These are phyloP conservation scores for Pteronura brasiliensis DNA, from an alignment of 2,113 vertebrate species.

Conservation along the genomic window DNA sequence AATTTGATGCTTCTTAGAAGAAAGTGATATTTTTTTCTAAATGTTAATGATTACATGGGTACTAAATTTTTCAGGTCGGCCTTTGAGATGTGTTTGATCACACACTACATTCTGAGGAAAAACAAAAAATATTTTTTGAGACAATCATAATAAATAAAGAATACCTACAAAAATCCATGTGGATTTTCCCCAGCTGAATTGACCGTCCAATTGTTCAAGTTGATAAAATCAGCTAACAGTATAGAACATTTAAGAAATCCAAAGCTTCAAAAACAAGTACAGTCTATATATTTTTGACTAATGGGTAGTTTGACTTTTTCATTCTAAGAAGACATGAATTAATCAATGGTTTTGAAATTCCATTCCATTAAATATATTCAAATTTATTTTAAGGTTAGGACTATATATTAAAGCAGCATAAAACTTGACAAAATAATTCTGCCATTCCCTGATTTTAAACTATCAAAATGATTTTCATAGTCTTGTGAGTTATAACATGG, in stretches of 20 bases:
- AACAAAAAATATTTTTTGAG: background rate
- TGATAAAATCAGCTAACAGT: background rate
- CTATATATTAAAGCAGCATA: background rate
- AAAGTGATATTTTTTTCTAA: background rate
- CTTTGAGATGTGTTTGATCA: background rate
- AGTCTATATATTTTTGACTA: background rate
- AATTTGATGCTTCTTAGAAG: background rate
- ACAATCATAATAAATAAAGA: background rate
- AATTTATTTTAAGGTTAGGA: background rate
- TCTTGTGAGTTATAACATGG: background rate
- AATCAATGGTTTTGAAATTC: background rate
- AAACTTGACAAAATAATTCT: background rate
- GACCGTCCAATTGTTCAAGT: background rate
- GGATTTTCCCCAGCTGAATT: background rate
- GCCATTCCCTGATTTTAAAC: background rate
- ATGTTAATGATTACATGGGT: background rate
- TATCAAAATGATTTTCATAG: background rate
- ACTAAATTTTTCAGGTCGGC: background rate
- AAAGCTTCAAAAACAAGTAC: background rate
- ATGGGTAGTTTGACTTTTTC: background rate
- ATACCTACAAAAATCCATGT: background rate
- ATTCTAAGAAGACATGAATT: background rate
- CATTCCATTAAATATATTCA: background rate
- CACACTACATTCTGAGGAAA: background rate
- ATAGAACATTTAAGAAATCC: background rate